Percentiles rank a stretch among this genome's conserved stretches.
Conservation (phyloP, 2,113 vertebrate genomes). For the Pterocles orientalis region DNA sequence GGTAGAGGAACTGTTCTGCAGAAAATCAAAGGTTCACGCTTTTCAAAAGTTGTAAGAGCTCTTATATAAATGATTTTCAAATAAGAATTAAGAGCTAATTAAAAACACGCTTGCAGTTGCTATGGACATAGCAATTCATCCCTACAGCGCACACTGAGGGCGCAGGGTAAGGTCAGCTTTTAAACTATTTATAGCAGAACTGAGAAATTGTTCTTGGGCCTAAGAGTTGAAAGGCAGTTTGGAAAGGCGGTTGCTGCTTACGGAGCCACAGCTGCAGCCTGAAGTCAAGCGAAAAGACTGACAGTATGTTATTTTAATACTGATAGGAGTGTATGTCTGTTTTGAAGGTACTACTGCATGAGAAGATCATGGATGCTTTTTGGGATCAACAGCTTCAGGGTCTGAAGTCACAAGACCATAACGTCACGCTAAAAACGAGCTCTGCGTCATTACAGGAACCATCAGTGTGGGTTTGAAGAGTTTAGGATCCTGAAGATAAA, state of each 20-base stretch:
- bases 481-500: background rate
- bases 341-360: background rate
- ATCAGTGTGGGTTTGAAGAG: background rate
- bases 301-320: background rate
- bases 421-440: rapidly evolving
- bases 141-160: background rate
- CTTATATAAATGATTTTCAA: background rate
- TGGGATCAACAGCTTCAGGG: background rate
- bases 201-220: background rate
- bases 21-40: background rate
- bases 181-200: background rate
- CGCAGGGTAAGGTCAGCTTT: background rate
- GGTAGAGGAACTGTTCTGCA: background rate
- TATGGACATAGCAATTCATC: background rate
- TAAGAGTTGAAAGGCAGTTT: background rate
- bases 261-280: background rate
- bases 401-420: background rate
- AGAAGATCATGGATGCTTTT: background rate
- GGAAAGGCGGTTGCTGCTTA: background rate
- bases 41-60: background rate
- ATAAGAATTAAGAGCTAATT: conserved; percentile 35
- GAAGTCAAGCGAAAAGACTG: background rate
- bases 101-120: background rate
- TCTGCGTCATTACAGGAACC: background rate
- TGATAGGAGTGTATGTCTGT: background rate